Evolutionary conservation across 2,113 vertebrate genomes (phyloP).

Genomic region (Python bivittatus): DNA sequence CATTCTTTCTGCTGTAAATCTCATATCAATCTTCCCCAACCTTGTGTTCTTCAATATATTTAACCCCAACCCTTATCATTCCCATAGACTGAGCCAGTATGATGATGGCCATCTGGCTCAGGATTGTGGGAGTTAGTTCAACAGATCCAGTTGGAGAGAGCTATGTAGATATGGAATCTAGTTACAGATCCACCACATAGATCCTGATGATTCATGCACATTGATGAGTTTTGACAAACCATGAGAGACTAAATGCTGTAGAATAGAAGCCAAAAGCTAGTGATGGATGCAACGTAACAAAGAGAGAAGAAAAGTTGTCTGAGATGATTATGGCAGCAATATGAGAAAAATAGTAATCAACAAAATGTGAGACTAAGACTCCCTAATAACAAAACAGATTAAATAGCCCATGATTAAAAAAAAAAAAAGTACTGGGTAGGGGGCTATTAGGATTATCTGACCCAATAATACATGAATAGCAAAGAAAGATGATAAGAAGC

Average conservation of each 20-base stretch:
- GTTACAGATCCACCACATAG: background rate
- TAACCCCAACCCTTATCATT: background rate
- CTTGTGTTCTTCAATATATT: background rate
- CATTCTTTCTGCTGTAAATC: background rate
- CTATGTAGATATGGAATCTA: background rate
- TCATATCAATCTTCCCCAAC: background rate
- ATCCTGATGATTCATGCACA: background rate
- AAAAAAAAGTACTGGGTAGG: background rate
- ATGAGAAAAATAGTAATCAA: constrained; percentile 23
- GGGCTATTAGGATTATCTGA: constrained; percentile 1
- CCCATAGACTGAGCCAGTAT: background rate
- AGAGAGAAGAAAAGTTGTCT: constrained; percentile 8
- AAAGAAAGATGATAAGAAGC: constrained; percentile 9
- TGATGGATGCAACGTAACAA: background rate
- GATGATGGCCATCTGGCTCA: background rate
- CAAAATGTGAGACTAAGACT: background rate
- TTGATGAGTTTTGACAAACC: rapidly evolving
- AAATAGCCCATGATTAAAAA: background rate
- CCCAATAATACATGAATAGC: background rate
- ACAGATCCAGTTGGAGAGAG: background rate
- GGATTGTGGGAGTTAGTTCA: background rate
- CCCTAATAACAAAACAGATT: constrained; percentile 27
- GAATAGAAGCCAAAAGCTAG: background rate
- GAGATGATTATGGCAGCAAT: background rate
- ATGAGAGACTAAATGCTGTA: background rate